Evolutionary conservation across 2,113 vertebrate genomes (phyloP).

Genomic region (Eidolon helvum): DNA sequence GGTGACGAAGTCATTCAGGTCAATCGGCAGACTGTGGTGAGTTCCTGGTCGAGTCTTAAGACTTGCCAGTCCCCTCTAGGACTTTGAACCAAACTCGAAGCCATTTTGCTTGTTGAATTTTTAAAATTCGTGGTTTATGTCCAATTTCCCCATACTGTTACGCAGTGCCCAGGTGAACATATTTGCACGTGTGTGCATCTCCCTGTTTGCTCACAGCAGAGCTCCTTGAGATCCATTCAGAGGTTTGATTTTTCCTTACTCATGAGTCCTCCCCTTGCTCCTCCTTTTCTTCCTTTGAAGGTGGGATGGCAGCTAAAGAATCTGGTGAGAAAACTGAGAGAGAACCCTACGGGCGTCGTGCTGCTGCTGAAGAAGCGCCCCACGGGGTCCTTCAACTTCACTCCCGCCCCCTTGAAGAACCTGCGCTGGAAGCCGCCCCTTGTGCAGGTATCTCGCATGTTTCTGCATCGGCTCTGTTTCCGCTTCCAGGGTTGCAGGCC

Average conservation of each 20-base stretch:
- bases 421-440: constrained; percentile 94
- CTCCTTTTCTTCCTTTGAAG: constrained; percentile 77
- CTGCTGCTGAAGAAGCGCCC: constrained; percentile 95
- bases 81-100: background rate
- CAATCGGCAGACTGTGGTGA: constrained; percentile 96
- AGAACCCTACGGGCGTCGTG: constrained; percentile 88
- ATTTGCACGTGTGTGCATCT: background rate
- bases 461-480: accelerated
- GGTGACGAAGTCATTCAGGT: constrained; percentile 98
- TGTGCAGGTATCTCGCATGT: constrained; percentile 87
- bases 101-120: background rate
- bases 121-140: background rate
- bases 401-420: constrained; percentile 93
- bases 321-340: constrained; percentile 91
- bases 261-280: too few species aligned
- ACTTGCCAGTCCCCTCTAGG: background rate
- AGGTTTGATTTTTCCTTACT: background rate
- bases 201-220: background rate
- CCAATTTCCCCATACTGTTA: background rate
- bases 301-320: constrained; percentile 98
- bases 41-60: constrained; percentile 53
- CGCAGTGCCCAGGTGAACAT: background rate
- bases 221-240: background rate
- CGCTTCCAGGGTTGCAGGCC: too few species aligned
- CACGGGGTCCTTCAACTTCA: constrained; percentile 85